These are phyloP conservation scores for Sitta europaea DNA, from an alignment of 2,113 vertebrate genomes.

Conservation along the genomic window DNA sequence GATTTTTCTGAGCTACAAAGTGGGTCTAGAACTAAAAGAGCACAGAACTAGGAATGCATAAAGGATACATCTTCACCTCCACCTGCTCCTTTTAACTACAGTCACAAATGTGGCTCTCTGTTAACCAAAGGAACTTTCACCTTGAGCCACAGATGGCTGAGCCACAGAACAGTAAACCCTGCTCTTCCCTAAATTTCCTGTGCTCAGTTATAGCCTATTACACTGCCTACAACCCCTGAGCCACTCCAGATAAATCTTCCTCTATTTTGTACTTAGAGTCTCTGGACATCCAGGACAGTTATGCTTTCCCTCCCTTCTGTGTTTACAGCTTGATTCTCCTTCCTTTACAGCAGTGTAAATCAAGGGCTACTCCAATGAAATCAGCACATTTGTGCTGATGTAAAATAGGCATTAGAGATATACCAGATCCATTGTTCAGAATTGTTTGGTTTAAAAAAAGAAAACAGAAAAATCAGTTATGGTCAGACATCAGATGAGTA, in stretches of 20 bases:
- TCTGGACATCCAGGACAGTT: background rate
- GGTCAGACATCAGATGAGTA: background rate
- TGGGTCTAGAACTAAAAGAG: background rate
- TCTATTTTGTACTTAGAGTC: background rate
- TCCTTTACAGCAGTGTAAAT: background rate
- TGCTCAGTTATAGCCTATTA: background rate
- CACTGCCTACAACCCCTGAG: background rate
- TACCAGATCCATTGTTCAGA: background rate
- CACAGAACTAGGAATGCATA: background rate
- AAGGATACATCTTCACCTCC: background rate
- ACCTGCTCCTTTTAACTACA: background rate
- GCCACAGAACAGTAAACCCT: background rate
- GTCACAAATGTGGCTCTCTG: background rate
- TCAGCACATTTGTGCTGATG: background rate
- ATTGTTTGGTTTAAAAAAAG: too few relatives aligned
- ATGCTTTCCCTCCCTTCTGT: background rate
- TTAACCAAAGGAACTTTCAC: background rate
- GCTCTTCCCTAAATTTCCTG: background rate
- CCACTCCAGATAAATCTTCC: constrained; percentile 26
- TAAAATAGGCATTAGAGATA: background rate
- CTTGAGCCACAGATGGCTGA: background rate
- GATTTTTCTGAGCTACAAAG: background rate
- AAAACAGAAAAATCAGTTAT: background rate
- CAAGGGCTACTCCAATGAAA: background rate
- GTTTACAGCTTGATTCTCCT: constrained; percentile 6